Percentiles rank a stretch among this genome's conserved stretches.
These are phyloP conservation scores for Syngnathus scovelli DNA, from an alignment of 2,113 vertebrate genomes.

Conservation along the genomic window DNA sequence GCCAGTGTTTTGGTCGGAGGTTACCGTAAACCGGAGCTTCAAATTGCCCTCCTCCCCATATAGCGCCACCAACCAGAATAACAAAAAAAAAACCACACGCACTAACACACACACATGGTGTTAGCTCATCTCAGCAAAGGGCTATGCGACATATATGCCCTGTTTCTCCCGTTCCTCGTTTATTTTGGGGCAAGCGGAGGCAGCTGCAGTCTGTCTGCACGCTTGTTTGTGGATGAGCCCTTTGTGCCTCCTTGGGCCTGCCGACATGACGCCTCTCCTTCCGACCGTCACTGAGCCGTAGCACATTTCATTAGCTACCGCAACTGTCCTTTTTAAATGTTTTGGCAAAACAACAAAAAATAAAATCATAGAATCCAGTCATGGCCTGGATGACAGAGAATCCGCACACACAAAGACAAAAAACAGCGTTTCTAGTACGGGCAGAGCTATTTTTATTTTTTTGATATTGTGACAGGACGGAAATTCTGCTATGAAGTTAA, in stretches of 20 bases:
- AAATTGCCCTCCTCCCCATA: background rate
- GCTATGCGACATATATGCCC: background rate
- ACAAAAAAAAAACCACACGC: background rate
- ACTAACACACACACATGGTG: background rate
- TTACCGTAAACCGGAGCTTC: background rate
- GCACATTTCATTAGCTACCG: background rate
- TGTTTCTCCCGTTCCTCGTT: background rate
- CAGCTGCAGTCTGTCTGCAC: background rate
- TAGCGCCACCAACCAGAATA: background rate
- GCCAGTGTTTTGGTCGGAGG: background rate
- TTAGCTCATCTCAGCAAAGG: background rate
- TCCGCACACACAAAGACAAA: too few relatives aligned
- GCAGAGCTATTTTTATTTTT: too few relatives aligned
- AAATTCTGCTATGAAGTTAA: too few relatives aligned
- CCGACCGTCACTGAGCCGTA: background rate
- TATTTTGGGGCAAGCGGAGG: background rate
- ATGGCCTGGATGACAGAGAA: too few relatives aligned
- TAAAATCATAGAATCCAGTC: too few relatives aligned
- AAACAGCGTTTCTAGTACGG: too few relatives aligned
- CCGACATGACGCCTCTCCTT: background rate
- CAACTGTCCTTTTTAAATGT: too few relatives aligned
- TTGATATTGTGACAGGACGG: too few relatives aligned
- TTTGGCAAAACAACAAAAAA: background rate
- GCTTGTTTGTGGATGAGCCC: background rate
- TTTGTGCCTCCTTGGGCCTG: background rate